Evolutionary conservation across 2,797 vertebrate genomes (phyloP).

Genomic region (Acrossocheilus wenchowensis): DNA sequence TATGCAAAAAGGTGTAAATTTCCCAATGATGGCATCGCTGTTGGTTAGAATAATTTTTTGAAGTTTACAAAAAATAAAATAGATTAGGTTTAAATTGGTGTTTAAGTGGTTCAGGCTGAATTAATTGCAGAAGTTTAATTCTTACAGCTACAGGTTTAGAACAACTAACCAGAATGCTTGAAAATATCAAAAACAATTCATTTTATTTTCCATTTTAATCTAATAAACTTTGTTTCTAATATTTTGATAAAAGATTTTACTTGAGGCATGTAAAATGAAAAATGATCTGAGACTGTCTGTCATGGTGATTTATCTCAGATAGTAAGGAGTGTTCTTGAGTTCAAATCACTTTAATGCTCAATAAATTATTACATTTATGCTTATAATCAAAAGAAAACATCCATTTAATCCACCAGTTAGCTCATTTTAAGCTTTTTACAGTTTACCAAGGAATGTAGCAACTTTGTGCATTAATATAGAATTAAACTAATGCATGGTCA

Average conservation of each 20-base stretch:
- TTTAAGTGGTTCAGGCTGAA: neutral
- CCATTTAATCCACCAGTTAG: neutral
- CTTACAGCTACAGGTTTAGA: neutral
- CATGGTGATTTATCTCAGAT: too few species aligned
- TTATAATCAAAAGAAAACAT: neutral
- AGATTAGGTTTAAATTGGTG: neutral
- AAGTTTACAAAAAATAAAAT: neutral
- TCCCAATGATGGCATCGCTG: neutral
- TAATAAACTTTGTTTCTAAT: neutral
- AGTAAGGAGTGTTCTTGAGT: too few species aligned
- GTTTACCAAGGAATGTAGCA: neutral
- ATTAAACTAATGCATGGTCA: neutral
- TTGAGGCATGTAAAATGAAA: neutral
- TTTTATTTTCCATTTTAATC: too few species aligned
- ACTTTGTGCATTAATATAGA: neutral
- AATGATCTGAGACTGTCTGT: neutral
- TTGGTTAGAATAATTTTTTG: neutral
- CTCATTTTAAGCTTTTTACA: neutral
- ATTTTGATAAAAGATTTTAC: neutral
- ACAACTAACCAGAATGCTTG: neutral
- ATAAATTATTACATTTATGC: neutral
- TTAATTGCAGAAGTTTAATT: neutral
- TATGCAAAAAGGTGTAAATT: neutral
- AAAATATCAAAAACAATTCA: neutral
- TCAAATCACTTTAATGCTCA: conserved; percentile 14